These are phyloP conservation scores for Pseudanteris insignis DNA, from an alignment of 2,888 invertebrate species.

Conservation along the genomic window DNA sequence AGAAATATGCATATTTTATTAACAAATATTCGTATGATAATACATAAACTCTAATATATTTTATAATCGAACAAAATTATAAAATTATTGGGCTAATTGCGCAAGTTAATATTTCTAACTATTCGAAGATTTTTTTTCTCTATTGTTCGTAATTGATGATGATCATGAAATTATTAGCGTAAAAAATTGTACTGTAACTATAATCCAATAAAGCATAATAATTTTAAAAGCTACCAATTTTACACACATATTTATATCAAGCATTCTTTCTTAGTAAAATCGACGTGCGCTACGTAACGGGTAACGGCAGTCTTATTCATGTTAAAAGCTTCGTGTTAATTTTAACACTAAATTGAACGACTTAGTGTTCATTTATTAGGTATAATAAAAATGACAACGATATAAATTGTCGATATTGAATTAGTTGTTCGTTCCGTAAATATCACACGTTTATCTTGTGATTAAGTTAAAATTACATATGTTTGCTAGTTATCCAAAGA, in stretches of 20 bases:
- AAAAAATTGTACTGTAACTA: slow-evolving; percentile 11
- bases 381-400: slow-evolving; percentile 37
- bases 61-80: too few species aligned
- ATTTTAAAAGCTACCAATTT: slow-evolving; percentile 3
- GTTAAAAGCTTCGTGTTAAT: slow-evolving; percentile 39
- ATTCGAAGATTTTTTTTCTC: too few species aligned
- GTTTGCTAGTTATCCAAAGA: slow-evolving; percentile 10
- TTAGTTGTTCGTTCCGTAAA: slow-evolving; percentile 15
- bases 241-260: slow-evolving; percentile 28
- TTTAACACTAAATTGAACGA: slow-evolving; percentile 38
- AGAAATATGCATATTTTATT: too few species aligned
- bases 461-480: slow-evolving; percentile 17
- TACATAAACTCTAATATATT: too few species aligned
- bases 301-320: slow-evolving; percentile 37
- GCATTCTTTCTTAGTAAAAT: slow-evolving; percentile 29
- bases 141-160: neutral
- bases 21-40: too few species aligned
- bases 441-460: slow-evolving; percentile 26
- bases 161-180: neutral
- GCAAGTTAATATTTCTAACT: too few species aligned
- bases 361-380: slow-evolving; percentile 29
- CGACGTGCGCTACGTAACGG: slow-evolving; percentile 23
- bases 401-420: slow-evolving; percentile 34
- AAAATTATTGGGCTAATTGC: too few species aligned
- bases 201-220: slow-evolving; percentile 6